Evolutionary conservation across 2,888 invertebrate genomes (phyloP), one percentile per base, ranked within the genome.

Genomic region (Tetrapedia diversipes): DNA sequence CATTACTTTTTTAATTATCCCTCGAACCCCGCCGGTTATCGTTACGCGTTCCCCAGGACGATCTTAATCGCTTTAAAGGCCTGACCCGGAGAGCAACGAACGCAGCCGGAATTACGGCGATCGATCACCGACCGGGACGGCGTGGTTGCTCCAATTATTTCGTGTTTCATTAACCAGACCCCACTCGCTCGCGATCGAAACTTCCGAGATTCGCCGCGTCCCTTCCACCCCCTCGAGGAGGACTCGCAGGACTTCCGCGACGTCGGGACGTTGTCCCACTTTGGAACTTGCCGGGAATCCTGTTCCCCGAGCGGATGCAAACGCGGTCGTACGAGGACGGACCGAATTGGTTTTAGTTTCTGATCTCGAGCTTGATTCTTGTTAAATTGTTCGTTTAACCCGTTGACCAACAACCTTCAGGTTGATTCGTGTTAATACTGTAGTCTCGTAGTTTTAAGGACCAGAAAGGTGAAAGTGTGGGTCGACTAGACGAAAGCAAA

Each of bases 1-100:
- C 81, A 84, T 89, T 89, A 89, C 83, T 88, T 88, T 88, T 89
- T 87, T 88, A 89, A 89, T 89, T 87, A 85, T 85, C 82, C 69
- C n/a, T 19, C 41, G 56, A 37, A 39, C 57, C 6, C 74, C 54
- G 1, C 76, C 68, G 80, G 79, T 81, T 81, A 82, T 85, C 86
- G 86, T 87, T 86, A 85, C 83, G 79, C 81, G 86, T 80, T 85
- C 82, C 82, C 87, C 87, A 86, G 83, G 70, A 82, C 82, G 83
- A 73, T 79, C 83, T 84, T 88, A 89, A 89, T 89, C 86, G 86
- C 81, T 85, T 87, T 86, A 86, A 86, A 84, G 82, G 80, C 75
- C 71, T 51, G 47, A 10, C 39, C 47, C 10, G 47, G 53, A 71
- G 69, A 51, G 61, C 66, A 63, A 67, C 68, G 64, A 54, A 66